A percentile compares a stretch with the other conserved stretches of the same genome.
Conservation (phyloP, 2,797 vertebrate species). For the Diplodus puntazzo region DNA sequence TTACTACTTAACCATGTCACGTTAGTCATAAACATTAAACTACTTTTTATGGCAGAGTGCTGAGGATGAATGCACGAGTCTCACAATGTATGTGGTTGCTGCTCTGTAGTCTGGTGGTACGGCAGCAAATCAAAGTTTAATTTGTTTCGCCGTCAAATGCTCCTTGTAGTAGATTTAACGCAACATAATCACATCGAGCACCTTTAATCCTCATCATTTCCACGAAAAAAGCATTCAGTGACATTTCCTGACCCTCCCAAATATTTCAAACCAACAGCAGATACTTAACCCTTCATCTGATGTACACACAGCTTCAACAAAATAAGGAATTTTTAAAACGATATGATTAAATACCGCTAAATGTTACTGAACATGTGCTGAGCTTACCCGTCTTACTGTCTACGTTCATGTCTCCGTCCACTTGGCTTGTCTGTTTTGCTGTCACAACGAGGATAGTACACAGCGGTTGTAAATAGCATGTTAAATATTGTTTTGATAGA, state of each 20-base stretch:
- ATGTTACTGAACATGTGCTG: background rate
- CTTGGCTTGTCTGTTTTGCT: background rate
- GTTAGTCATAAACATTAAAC: too few species aligned
- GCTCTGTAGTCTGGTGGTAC: too few species aligned
- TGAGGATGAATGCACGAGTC: too few species aligned
- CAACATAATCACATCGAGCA: background rate
- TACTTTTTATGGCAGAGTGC: too few species aligned
- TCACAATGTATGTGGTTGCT: too few species aligned
- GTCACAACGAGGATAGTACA: conserved; percentile 1
- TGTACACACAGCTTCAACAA: background rate
- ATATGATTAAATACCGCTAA: background rate
- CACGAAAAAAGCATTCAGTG: background rate
- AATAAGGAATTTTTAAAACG: background rate
- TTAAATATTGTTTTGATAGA: background rate
- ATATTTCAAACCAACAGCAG: background rate
- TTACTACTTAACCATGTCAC: too few species aligned
- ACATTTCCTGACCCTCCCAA: background rate
- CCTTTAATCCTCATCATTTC: background rate
- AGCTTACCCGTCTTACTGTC: background rate
- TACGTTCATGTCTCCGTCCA: background rate
- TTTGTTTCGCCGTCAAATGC: too few species aligned
- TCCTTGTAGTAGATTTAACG: too few species aligned
- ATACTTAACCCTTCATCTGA: background rate
- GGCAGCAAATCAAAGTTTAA: too few species aligned
- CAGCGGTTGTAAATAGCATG: background rate